phyloP scores from a whole-genome alignment of 2,113 vertebrate species.

The Tragelaphus imberbis region DNA sequence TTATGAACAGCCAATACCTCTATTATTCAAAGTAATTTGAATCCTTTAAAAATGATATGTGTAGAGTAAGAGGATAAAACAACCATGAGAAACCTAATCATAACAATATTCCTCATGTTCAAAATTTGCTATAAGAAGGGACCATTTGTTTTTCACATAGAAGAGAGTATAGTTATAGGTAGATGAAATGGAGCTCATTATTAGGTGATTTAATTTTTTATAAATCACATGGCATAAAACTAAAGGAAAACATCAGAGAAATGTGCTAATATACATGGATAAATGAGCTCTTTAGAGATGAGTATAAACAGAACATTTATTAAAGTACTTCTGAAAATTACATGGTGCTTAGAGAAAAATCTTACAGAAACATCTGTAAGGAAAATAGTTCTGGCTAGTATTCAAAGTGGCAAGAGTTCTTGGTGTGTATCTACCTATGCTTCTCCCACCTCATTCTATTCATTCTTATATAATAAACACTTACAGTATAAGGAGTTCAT shows the following conservation, averaged over 20 bases:
- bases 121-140: background rate
- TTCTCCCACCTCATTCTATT: background rate
- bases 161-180: background rate
- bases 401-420: background rate
- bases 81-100: slow-evolving; percentile 39
- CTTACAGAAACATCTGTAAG: background rate
- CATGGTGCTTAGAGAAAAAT: background rate
- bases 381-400: background rate
- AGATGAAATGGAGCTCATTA: slow-evolving; percentile 3
- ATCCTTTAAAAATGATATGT: slow-evolving; percentile 43
- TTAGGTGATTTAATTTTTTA: slow-evolving; percentile 1
- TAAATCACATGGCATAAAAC: background rate
- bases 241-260: background rate
- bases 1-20: slow-evolving; percentile 56
- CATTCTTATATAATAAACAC: background rate
- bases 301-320: slow-evolving; percentile 9
- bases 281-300: slow-evolving; percentile 10
- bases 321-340: background rate
- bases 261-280: background rate
- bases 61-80: slow-evolving; percentile 9
- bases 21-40: slow-evolving; percentile 58
- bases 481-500: background rate
- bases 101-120: slow-evolving; percentile 28
- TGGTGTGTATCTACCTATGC: background rate
- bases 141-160: background rate